Evolutionary conservation across 30 jellyfish, hydroid and myxozoan genomes (phyloP), one percentile per base, ranked within the genome.

Genomic region (Catostylus mosaicus): DNA sequence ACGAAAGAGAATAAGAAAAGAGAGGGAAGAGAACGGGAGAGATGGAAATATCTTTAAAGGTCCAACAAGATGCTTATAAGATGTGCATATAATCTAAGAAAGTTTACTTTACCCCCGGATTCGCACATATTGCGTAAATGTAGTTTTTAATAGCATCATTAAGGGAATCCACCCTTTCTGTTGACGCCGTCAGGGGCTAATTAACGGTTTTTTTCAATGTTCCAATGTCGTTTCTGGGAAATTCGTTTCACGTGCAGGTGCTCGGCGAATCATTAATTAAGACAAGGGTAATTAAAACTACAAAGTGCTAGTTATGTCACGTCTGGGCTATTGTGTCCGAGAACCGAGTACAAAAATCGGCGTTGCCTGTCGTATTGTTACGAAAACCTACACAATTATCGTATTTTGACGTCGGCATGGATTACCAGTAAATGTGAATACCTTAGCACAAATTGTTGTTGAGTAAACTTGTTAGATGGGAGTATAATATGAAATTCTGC

Each of bases 391-490:
- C 63, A 48, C 11, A 48, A 48, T 48, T 16, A 40, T 48, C 14
- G 63, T 48, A 27, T 48, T 48, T 48, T 48, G 63, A 48, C 63
- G 11, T 6, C 63, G 63, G n/a, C n/a, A n/a, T n/a, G n/a, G n/a
- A n/a, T n/a, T n/a, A n/a, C n/a, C n/a, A n/a, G n/a, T n/a, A n/a
- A n/a, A n/a, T n/a, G n/a, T n/a, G n/a, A n/a, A n/a, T n/a, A n/a
- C n/a, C n/a, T n/a, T n/a, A n/a, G n/a, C n/a, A n/a, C n/a, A n/a
- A n/a, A n/a, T n/a, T n/a, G n/a, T n/a, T n/a, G n/a, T n/a, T n/a
- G n/a, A n/a, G n/a, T n/a, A n/a, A n/a, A n/a, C n/a, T n/a, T n/a
- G n/a, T n/a, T n/a, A n/a, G n/a, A n/a, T n/a, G n/a, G n/a, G n/a
- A n/a, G n/a, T n/a, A n/a, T n/a, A n/a, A n/a, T n/a, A n/a, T n/a